These are phyloP conservation scores for Leptonema lineaticorne DNA, from an alignment of 1,140 invertebrate genomes.

Conservation along the genomic window DNA sequence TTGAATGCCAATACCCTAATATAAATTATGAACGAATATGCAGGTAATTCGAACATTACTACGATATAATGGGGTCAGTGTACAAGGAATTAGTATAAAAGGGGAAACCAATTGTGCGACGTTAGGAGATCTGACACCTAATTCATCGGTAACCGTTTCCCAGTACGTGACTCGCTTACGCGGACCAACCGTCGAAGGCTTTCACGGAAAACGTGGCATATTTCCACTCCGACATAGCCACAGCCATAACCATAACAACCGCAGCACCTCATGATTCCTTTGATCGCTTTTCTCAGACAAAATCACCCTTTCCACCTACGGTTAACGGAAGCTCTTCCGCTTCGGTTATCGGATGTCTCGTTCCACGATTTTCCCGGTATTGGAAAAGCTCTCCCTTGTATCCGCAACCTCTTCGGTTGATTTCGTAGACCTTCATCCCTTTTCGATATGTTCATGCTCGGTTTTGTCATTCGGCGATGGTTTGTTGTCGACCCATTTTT, in stretches of 20 bases:
- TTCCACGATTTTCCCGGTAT: too few species aligned
- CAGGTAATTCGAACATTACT: conserved; percentile 1
- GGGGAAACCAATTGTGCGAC: conserved; percentile 30
- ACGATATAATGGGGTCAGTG: conserved; percentile 6
- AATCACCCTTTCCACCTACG: not conserved
- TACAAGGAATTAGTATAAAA: conserved; percentile 31
- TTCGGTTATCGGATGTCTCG: too few species aligned
- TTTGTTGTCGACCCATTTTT: not conserved
- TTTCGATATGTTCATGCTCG: too few species aligned
- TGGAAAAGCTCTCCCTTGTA: too few species aligned
- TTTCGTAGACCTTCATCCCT: too few species aligned
- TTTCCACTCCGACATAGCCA: not conserved
- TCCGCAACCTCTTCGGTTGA: too few species aligned
- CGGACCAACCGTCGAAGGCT: not conserved
- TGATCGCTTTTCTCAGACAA: too few species aligned
- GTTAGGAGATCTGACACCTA: conserved; percentile 34
- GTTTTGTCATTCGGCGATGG: too few species aligned
- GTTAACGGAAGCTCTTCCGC: not conserved
- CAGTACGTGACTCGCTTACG: conserved; percentile 30
- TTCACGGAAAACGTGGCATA: conserved; percentile 15
- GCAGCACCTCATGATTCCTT: not conserved
- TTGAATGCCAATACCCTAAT: too few species aligned
- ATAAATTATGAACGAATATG: too few species aligned
- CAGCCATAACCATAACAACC: not conserved
- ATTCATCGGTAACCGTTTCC: conserved; percentile 32